phyloP scores from a whole-genome alignment of 2,797 vertebrate genomes.

The Menidia menidia region DNA sequence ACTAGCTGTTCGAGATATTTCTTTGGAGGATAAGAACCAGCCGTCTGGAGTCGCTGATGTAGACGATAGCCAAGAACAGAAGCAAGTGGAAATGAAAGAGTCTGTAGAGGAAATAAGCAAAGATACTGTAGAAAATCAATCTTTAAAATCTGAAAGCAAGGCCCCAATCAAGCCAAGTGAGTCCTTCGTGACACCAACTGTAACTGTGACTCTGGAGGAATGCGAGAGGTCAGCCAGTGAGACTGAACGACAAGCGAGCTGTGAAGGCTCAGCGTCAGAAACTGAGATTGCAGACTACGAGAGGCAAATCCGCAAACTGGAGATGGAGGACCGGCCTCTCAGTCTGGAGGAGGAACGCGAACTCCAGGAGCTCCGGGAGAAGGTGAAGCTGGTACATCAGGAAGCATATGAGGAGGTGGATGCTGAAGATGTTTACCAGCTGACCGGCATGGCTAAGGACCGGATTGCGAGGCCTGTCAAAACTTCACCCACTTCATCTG shows the following conservation, averaged over 20 bases:
- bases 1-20: conserved; percentile 72
- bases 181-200: conserved; percentile 80
- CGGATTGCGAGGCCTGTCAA: conserved; percentile 82
- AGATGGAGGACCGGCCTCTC: conserved; percentile 86
- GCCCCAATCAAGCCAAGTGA: conserved; percentile 56
- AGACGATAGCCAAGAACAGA: conserved; percentile 57
- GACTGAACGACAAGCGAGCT: conserved; percentile 71
- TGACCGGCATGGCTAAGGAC: conserved; percentile 85
- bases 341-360: conserved; percentile 86
- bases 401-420: conserved; percentile 94
- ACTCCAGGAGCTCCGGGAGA: conserved; percentile 92
- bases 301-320: conserved; percentile 85
- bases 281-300: conserved; percentile 83
- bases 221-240: conserved; percentile 71
- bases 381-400: conserved; percentile 95
- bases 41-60: conserved; percentile 23
- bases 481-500: conserved; percentile 82
- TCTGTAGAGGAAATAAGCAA: conserved; percentile 60
- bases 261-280: conserved; percentile 76
- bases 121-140: conserved; percentile 40
- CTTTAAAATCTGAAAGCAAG: conserved; percentile 29
- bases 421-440: conserved; percentile 96
- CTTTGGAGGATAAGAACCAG: conserved; percentile 62
- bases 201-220: conserved; percentile 84
- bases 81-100: conserved; percentile 49